These are phyloP conservation scores for Deladenus siricidicola DNA, from an alignment of 2,888 invertebrate species.

Conservation along the genomic window DNA sequence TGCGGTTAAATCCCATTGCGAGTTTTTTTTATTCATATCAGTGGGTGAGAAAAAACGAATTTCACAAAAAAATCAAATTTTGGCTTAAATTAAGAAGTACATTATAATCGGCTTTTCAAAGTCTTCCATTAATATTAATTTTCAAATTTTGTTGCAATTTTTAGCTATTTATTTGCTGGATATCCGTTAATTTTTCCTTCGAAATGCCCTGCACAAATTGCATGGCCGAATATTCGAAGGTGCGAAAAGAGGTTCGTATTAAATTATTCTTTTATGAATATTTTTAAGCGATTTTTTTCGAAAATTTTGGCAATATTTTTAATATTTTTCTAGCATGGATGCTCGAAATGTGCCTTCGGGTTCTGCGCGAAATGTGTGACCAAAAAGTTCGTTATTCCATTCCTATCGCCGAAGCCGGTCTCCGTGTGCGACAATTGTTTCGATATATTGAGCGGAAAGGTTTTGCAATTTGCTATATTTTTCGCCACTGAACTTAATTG, in stretches of 20 bases:
- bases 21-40: too few relatives aligned
- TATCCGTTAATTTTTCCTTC: neutral
- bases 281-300: neutral
- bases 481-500: neutral
- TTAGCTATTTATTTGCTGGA: neutral
- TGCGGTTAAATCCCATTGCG: too few relatives aligned
- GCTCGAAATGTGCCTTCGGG: constrained; percentile 41
- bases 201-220: constrained; percentile 34
- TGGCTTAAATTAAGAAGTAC: neutral
- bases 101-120: neutral
- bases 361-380: constrained; percentile 46
- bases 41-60: too few relatives aligned
- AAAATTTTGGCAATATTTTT: constrained; percentile 1
- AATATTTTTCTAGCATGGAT: constrained; percentile 26
- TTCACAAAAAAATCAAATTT: neutral
- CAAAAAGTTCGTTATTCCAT: constrained; percentile 35
- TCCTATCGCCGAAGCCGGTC: constrained; percentile 36
- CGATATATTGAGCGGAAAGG: constrained; percentile 16
- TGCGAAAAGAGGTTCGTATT: constrained; percentile 21
- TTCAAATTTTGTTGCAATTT: constrained; percentile 10
- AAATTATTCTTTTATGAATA: neutral
- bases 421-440: constrained; percentile 43
- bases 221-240: constrained; percentile 22
- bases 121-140: neutral
- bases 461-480: neutral